Evolutionary conservation across 1,140 invertebrate species (phyloP), one percentile per base, ranked within the genome.

Genomic region (Zaprionus capensis): DNA sequence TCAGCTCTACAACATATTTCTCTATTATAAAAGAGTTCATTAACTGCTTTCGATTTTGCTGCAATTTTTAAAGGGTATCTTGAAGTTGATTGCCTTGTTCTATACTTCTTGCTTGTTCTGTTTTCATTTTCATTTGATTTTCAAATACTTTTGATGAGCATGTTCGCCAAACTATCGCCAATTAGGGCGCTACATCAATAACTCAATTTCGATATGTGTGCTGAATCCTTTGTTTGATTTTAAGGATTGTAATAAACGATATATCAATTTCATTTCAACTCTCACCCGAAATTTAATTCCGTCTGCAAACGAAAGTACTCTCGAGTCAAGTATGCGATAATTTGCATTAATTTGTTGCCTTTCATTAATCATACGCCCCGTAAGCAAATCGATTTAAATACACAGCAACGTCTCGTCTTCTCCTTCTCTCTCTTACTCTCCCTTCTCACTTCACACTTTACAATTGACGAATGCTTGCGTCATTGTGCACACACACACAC

Each of bases 381-480:
- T 71, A 65, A 65, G 68, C 68, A 71, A 65, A 65, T 61, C 53
- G 61, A 75, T 49, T 75, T 26, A 62, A 63, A 72, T 62, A 44
- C 11, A 53, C 66, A 44, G 36, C 44, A 4, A 17, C 1, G n/a
- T 51, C 3, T 5, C 46, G 6, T 1, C 12, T 17, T 46, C 12
- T 44, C n/a, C 6, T 5, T 14, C 36, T 17, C 15, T 44, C 20
- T 49, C 46, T 22, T 0, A 2, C 46, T 51, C 9, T 4, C 17
- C 57, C 41, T 38, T 11, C 58, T 72, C 58, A 49, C 46, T 44
- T 4, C 44, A 44, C 55, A 71, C 58, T 76, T 55, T 44, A 59
- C 73, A 71, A 71, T 65, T 71, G 73, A 71, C 56, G 55, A 76
- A 71, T 59, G 73, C 61, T 76, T 76, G 68, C 73, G 73, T 71